These are phyloP conservation scores for Strix occidentalis DNA, from an alignment of 2,797 vertebrate genomes.

Conservation along the genomic window DNA sequence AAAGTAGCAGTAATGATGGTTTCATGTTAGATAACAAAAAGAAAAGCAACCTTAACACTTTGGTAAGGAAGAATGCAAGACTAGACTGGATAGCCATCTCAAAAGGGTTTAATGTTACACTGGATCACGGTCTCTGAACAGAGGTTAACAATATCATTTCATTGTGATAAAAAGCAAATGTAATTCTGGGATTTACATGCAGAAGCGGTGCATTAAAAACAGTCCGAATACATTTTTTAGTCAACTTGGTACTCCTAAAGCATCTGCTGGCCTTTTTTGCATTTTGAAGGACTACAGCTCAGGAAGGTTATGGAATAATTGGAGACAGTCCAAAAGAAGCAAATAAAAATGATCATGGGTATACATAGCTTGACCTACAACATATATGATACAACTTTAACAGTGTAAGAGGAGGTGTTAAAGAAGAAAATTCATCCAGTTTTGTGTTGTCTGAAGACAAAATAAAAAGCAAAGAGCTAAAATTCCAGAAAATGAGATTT, in stretches of 20 bases:
- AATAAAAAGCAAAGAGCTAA: neutral
- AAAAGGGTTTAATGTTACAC: neutral
- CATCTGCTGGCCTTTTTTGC: neutral
- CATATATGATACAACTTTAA: neutral
- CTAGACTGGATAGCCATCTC: neutral
- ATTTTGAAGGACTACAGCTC: neutral
- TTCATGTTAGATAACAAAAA: neutral
- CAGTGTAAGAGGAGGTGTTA: neutral
- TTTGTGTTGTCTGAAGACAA: neutral
- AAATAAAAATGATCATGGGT: neutral
- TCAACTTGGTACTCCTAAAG: neutral
- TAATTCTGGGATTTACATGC: neutral
- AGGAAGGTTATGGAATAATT: neutral
- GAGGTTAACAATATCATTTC: neutral
- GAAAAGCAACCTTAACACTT: neutral
- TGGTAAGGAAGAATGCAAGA: neutral
- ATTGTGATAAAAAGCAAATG: neutral
- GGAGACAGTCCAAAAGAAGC: neutral
- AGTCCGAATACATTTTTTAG: neutral
- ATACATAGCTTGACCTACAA: neutral
- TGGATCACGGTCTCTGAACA: neutral
- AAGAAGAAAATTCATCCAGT: neutral
- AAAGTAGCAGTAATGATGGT: neutral
- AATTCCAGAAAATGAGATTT: neutral
- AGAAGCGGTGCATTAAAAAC: neutral